Percentiles rank a stretch among this genome's conserved stretches.
phyloP scores from a whole-genome alignment of 2,797 vertebrate species.

The Botia almorhae region DNA sequence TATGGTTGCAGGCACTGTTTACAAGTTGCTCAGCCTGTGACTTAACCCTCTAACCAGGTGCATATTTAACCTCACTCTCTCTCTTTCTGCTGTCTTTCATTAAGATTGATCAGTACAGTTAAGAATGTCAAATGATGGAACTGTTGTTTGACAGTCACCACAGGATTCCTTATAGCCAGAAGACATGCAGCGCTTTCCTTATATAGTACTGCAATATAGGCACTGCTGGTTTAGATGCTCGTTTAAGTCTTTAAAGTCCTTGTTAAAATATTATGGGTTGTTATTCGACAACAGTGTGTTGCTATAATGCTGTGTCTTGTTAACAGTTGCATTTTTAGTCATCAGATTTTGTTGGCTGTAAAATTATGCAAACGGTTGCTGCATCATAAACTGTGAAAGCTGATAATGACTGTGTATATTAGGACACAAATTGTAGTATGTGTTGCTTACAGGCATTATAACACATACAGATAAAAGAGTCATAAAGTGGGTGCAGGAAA shows the following conservation, averaged over 20 bases:
- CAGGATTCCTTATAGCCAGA: conserved; percentile 13
- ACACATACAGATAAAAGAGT: not conserved
- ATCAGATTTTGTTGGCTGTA: conserved; percentile 11
- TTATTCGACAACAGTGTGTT: not conserved
- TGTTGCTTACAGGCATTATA: not conserved
- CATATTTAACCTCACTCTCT: conserved; percentile 69
- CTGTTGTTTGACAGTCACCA: conserved; percentile 41
- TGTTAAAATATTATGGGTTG: not conserved
- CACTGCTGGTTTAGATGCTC: not conserved
- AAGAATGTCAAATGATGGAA: conserved; percentile 13
- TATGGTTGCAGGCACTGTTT: conserved; percentile 19
- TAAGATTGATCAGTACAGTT: conserved; percentile 57
- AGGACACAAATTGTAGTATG: not conserved
- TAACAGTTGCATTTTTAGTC: conserved; percentile 9
- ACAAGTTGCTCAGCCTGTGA: conserved; percentile 11
- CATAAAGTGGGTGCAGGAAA: too few relatives aligned
- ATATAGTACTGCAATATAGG: not conserved
- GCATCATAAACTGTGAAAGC: conserved; percentile 7
- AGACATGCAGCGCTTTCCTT: conserved; percentile 4
- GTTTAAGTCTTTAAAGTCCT: too few relatives aligned
- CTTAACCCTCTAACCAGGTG: conserved; percentile 58
- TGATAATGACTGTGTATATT: conserved; percentile 33
- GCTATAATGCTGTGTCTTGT: not conserved
- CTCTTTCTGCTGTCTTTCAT: conserved; percentile 31
- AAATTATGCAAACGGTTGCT: conserved; percentile 23